Evolutionary conservation across 2,113 vertebrate genomes (phyloP), one percentile per base, ranked within the genome.

Genomic region (Poicephalus gulielmi): DNA sequence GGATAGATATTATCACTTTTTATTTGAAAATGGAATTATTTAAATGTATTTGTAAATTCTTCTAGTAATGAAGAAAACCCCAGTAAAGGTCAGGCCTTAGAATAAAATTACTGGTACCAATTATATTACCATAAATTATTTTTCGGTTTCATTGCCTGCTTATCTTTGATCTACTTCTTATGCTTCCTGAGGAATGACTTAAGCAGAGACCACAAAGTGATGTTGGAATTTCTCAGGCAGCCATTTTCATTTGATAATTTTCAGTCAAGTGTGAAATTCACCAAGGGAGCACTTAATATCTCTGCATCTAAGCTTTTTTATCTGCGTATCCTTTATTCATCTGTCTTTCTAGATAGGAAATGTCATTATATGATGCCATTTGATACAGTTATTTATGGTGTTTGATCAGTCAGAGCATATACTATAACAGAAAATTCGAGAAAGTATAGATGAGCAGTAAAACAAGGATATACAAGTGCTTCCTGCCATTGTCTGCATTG

Each of bases 291-390:
- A 43, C 69, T 84, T 80, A 83, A 90, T 30, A 86, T 86, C 82
- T 93, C 57, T 90, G n/a, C 30, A 63, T 73, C 77, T 63, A 39
- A 41, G 23, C 79, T 93, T 91, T 90, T 66, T 71, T 70, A 88
- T 92, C 52, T 60, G 13, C 2, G 4, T 79, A 49, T 87, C 28
- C 37, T 80, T 91, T 91, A 90, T 63, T 91, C 9, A 80, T 93
- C 64, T 83, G n/a, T 75, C 43, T 94, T 94, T 94, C 63, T 66
- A 86, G 41, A 68, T 35, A 85, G 49, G 19, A 94, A 91, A 70
- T 84, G 49, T 64, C 59, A 83, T 79, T 80, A 88, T 75, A 63
- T 85, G 33, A 76, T 67, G 41, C 41, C 11, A 66, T 88, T 85
- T 86, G 66, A 91, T 83, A 84, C 73, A 82, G 41, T 74, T 50